phyloP scores from a whole-genome alignment of 2,888 invertebrate species.

The Psylliodes chrysocephalus region DNA sequence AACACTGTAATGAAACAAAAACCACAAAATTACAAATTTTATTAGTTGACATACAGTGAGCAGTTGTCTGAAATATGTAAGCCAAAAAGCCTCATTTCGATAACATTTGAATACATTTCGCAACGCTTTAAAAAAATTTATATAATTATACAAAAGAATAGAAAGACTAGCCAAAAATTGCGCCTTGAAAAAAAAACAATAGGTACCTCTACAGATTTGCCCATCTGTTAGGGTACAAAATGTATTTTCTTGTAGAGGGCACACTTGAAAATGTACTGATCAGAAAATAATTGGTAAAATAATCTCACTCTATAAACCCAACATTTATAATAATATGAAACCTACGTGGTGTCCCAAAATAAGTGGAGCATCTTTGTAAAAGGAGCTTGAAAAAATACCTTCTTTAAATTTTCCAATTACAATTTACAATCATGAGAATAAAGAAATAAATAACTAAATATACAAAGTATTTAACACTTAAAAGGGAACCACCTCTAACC shows the following conservation, averaged over 20 bases:
- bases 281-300: not conserved
- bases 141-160: slow-evolving; percentile 1
- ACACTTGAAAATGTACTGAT: not conserved
- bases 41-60: slow-evolving; percentile 29
- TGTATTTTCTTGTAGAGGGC: not conserved
- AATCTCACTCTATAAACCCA: slow-evolving; percentile 12
- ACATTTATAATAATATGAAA: not conserved
- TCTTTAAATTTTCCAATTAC: too few relatives aligned
- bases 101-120: slow-evolving; percentile 14
- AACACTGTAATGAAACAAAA: slow-evolving; percentile 4
- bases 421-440: not conserved
- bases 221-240: too few relatives aligned
- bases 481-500: not conserved
- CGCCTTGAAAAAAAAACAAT: slow-evolving; percentile 1
- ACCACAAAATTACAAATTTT: slow-evolving; percentile 35
- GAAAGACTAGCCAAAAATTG: slow-evolving; percentile 1
- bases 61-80: slow-evolving; percentile 20
- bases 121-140: not conserved
- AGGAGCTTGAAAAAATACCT: too few relatives aligned
- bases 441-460: not conserved
- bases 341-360: too few relatives aligned
- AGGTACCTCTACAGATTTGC: too few relatives aligned
- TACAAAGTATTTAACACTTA: not conserved
- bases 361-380: too few relatives aligned
- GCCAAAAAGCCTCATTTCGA: slow-evolving; percentile 18